Evolutionary conservation across 2,113 vertebrate species (phyloP), one percentile per base, ranked within the genome.

Genomic region (Arenaria interpres): DNA sequence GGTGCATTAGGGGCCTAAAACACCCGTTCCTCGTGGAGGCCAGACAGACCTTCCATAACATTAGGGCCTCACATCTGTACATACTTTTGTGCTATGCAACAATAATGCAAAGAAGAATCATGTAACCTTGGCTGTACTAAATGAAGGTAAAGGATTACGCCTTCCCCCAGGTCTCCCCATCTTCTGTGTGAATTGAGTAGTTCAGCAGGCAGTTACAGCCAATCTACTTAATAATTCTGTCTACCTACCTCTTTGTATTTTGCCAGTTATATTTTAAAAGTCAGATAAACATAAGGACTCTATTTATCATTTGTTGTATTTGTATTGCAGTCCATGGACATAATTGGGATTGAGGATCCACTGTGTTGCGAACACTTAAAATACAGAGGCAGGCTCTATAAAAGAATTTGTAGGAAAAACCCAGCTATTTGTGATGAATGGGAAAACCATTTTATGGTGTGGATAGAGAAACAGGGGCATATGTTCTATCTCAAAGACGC

Each of bases 401-500:
- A 90, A 96, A 88, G 21, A 15, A 80, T 95, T 83, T 1, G 2
- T 30, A 71, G 50, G 37, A 3, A 43, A 82, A 68, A 75, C 62
- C 2, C 39, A 74, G 63, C 56, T 74, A 93, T 96, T 95, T 89
- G 27, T 94, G 88, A 84, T 96, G 80, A 93, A 92, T 94, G 88
- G 39, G 64, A 95, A 96, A 94, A 93, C 35, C 72, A 84, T 96
- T 96, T 97, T 95, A 89, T 90, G 68, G 68, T 59, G 68, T 93
- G 88, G 75, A 86, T 86, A 83, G 88, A 94, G 72, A 88, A 96
- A 80, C 27, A 60, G 63, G 66, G 85, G 79, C 95, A 93, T 95
- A 87, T 96, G 92, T 94, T 97, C 75, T 95, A 33, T 96, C 74
- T 96, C 96, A 96, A 77, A 95, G 92, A 92, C 75, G 5, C 90